These are phyloP conservation scores for Peromyscus aztecus DNA, from an alignment of 2,797 vertebrate species.

Conservation along the genomic window DNA sequence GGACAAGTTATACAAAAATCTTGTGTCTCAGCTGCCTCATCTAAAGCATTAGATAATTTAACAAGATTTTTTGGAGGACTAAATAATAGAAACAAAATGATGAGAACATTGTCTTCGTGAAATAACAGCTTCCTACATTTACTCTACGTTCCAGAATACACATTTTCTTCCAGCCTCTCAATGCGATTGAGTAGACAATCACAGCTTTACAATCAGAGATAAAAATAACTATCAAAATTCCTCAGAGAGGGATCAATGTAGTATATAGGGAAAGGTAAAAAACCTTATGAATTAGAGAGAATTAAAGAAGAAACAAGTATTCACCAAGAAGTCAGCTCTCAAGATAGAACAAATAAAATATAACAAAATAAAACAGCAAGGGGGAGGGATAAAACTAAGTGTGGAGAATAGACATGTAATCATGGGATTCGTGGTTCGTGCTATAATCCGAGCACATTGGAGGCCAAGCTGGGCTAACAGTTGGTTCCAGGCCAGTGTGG, in stretches of 20 bases:
- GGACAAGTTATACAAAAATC: not conserved
- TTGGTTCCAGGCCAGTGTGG: not conserved
- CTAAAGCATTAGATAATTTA: not conserved
- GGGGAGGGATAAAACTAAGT: not conserved
- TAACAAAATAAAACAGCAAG: not conserved
- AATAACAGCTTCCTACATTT: not conserved
- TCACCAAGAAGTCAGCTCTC: not conserved
- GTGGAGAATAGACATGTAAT: not conserved
- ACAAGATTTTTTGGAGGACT: not conserved
- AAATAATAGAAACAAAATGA: not conserved
- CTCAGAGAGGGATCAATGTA: not conserved
- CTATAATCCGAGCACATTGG: not conserved
- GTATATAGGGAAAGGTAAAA: not conserved
- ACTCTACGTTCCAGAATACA: not conserved
- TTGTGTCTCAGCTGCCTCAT: not conserved
- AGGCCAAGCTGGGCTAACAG: not conserved
- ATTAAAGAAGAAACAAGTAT: not conserved
- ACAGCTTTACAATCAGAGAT: not conserved
- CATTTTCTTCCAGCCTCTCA: not conserved
- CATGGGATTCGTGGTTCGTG: not conserved
- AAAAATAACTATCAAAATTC: constrained; percentile 8
- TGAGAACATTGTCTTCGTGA: not conserved
- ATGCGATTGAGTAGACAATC: not conserved
- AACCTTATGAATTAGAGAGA: not conserved
- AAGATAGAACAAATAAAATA: constrained; percentile 10